These are phyloP conservation scores for Sphaerophoria rueppellii DNA, from an alignment of 2,888 invertebrate genomes.

Conservation along the genomic window DNA sequence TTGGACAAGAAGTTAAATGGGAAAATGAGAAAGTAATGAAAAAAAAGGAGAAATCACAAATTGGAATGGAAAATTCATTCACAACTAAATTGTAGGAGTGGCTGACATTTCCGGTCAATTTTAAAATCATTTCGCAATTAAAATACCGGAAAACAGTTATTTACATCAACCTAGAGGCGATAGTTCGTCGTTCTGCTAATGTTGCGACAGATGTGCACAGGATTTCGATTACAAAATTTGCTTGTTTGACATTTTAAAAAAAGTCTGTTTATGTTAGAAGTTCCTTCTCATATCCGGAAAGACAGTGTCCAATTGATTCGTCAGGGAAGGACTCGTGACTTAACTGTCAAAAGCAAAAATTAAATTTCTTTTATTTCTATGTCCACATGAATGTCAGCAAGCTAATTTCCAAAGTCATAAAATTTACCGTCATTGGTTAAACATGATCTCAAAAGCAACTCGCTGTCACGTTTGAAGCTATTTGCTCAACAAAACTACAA, in stretches of 20 bases:
- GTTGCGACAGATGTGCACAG: no score
- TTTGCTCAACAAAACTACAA: not conserved
- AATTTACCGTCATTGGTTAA: not conserved
- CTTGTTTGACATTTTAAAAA: no score
- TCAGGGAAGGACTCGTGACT: no score
- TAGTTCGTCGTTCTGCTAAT: not conserved
- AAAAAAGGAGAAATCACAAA: slow-evolving; percentile 13
- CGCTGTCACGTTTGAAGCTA: not conserved
- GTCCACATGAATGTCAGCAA: not conserved
- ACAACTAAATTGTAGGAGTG: slow-evolving; percentile 45
- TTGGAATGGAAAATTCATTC: slow-evolving; percentile 44
- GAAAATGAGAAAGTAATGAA: slow-evolving; percentile 41
- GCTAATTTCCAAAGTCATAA: not conserved
- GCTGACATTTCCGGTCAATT: slow-evolving; percentile 51
- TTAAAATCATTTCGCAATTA: slow-evolving; percentile 60
- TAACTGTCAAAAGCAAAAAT: no score
- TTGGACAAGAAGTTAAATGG: slow-evolving; percentile 77
- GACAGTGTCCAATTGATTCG: no score
- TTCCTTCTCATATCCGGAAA: no score
- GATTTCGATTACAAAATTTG: no score
- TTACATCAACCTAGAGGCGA: not conserved
- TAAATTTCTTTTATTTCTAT: no score
- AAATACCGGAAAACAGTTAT: slow-evolving; percentile 49
- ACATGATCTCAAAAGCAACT: not conserved
- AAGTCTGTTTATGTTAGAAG: no score